phyloP scores from a whole-genome alignment of 2,797 vertebrate species.

The Myotis pilosus region DNA sequence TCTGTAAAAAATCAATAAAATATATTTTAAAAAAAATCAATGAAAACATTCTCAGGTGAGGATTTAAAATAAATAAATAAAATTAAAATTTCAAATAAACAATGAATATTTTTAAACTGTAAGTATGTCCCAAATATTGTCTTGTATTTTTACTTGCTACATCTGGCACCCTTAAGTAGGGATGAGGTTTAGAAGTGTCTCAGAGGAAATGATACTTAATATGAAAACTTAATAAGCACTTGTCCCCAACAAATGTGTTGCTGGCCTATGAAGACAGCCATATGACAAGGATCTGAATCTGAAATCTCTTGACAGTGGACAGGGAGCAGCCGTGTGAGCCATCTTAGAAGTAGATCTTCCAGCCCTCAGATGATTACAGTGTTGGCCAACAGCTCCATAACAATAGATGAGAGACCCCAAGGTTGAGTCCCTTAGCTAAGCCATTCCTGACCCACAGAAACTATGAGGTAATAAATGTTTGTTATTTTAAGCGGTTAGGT shows the following conservation, averaged over 20 bases:
- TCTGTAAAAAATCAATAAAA: too few species aligned
- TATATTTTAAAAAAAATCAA: neutral
- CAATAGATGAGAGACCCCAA: neutral
- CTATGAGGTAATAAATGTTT: neutral
- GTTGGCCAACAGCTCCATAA: neutral
- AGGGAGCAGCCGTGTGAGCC: neutral
- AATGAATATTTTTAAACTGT: neutral
- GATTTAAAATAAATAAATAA: neutral
- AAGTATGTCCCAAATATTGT: slow-evolving; percentile 10
- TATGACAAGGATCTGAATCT: neutral
- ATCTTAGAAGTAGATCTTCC: neutral
- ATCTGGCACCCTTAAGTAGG: neutral
- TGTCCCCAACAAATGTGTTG: neutral
- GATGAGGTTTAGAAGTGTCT: neutral
- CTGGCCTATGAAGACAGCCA: neutral
- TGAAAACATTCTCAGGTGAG: neutral
- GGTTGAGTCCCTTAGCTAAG: neutral
- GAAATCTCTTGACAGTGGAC: neutral
- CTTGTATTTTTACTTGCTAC: neutral
- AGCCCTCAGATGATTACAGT: neutral
- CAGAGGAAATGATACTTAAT: neutral
- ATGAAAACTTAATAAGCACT: neutral
- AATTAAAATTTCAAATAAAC: neutral
- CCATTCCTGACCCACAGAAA: neutral
- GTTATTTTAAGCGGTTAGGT: neutral